Conservation (phyloP, 2,888 invertebrate species). For the Flexamia atlantica region DNA sequence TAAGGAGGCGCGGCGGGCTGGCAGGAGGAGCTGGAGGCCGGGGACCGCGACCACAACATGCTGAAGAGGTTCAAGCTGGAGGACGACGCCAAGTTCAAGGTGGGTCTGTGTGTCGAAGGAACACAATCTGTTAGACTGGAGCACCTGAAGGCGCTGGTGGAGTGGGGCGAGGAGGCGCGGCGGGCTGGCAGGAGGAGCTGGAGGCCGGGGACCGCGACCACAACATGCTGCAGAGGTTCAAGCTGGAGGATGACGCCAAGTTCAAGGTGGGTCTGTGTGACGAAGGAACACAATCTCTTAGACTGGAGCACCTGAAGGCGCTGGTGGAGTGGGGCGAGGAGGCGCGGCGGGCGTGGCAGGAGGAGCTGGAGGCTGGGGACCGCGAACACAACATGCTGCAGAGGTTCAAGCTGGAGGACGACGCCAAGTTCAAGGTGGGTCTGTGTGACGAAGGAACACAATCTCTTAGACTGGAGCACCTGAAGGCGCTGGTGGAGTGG, state of each 20-base stretch:
- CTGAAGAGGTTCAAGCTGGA: slow-evolving; percentile 85
- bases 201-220: slow-evolving; percentile 81
- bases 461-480: no score
- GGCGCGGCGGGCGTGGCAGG: no score
- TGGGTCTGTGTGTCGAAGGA: slow-evolving; percentile 64
- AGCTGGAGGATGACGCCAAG: slow-evolving; percentile 83
- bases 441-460: no score
- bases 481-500: no score
- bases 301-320: no score
- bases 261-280: slow-evolving; percentile 80
- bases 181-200: slow-evolving; percentile 86
- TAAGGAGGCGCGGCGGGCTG: slow-evolving; percentile 83
- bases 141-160: slow-evolving; percentile 81
- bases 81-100: slow-evolving; percentile 83
- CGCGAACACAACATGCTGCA: no score
- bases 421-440: no score
- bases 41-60: slow-evolving; percentile 83
- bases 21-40: slow-evolving; percentile 81
- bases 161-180: slow-evolving; percentile 83
- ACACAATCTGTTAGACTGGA: no score
- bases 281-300: no score
- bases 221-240: slow-evolving; percentile 83
- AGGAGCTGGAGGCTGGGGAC: no score
- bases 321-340: no score
- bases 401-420: no score